Conservation (phyloP, 2,797 vertebrate genomes). For the Rhinophrynus dorsalis region DNA sequence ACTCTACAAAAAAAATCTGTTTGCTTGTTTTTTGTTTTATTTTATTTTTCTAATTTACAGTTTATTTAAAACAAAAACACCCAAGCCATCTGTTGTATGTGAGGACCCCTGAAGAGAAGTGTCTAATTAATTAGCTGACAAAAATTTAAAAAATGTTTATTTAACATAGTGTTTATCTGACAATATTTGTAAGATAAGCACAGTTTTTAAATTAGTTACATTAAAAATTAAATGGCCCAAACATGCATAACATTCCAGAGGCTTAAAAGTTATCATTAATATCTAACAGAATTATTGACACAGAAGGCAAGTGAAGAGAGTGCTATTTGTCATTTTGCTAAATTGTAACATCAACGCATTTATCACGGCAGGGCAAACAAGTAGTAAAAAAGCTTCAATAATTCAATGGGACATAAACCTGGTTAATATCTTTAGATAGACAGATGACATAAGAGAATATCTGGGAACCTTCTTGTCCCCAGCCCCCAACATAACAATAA, state of each 20-base stretch:
- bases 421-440: too few relatives aligned
- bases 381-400: too few relatives aligned
- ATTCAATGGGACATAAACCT: too few relatives aligned
- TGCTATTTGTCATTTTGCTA: slow-evolving; percentile 18
- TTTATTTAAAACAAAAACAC: slow-evolving; percentile 21
- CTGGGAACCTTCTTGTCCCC: too few relatives aligned
- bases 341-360: slow-evolving; percentile 28
- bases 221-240: background rate
- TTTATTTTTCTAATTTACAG: slow-evolving; percentile 30
- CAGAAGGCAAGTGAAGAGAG: background rate
- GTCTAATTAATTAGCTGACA: slow-evolving; percentile 20
- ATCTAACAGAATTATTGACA: slow-evolving; percentile 24
- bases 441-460: too few relatives aligned
- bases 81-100: slow-evolving; percentile 39
- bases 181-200: background rate
- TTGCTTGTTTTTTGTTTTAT: slow-evolving; percentile 3
- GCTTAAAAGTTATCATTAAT: slow-evolving; percentile 31
- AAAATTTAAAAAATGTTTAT: background rate
- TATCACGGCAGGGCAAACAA: too few relatives aligned
- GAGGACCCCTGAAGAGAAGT: slow-evolving; percentile 28
- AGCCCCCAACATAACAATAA: too few relatives aligned
- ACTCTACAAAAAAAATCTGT: slow-evolving; percentile 9
- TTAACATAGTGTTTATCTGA: slow-evolving; percentile 37
- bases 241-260: slow-evolving; percentile 19
- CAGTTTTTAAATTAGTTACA: slow-evolving; percentile 51